These are phyloP conservation scores for Eupsittula cactorum DNA, from an alignment of 2,113 vertebrate genomes.

Conservation along the genomic window DNA sequence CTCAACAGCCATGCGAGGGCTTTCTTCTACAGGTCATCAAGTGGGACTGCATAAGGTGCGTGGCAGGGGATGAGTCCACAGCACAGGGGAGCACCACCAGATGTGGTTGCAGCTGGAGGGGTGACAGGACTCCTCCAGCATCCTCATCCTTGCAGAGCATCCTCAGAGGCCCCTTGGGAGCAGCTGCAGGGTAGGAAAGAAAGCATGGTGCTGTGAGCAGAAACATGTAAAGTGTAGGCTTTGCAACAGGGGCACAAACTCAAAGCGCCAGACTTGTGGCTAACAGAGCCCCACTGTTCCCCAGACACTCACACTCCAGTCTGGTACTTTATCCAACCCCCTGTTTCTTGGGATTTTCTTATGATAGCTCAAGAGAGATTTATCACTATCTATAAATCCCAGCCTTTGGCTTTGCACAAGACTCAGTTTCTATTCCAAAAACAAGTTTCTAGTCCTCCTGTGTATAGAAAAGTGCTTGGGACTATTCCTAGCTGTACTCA, in stretches of 20 bases:
- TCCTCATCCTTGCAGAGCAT: not conserved
- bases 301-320: not conserved
- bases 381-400: not conserved
- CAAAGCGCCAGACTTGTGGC: not conserved
- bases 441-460: not conserved
- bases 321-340: not conserved
- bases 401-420: not conserved
- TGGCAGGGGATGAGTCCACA: not conserved
- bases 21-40: not conserved
- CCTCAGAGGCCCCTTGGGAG: not conserved
- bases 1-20: not conserved
- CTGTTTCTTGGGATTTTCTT: not conserved
- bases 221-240: not conserved
- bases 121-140: not conserved
- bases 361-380: not conserved
- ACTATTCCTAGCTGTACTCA: not conserved
- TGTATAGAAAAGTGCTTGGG: not conserved
- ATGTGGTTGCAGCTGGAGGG: not conserved
- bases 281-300: not conserved
- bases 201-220: accelerated
- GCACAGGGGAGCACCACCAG: accelerated
- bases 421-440: not conserved
- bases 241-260: not conserved
- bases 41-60: accelerated
- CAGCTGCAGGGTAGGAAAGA: not conserved